Base-by-base conservation (phyloP, 1,140 invertebrate genomes). In the Acromyrmex echinatior region DNA sequence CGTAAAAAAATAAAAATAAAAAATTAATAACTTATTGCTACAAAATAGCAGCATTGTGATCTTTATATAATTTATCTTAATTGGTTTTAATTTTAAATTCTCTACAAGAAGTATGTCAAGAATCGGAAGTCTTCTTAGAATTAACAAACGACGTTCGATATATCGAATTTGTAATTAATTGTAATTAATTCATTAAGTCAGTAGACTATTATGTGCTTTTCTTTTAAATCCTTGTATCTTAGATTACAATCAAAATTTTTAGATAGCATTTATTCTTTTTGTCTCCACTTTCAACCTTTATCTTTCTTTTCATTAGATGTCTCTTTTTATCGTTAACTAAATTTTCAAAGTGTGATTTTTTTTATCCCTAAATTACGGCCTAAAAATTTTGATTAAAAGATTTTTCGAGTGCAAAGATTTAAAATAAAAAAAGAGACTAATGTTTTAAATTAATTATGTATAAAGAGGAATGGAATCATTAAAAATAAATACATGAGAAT, bases 1-100 rank as follows among this genome's bases (percentile, higher is more conserved):
- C 35, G 9, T 66, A 66, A 66, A n/a, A 39, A n/a, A 7, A 45
- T 25, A 25, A 70, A 70, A 49, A 21, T 70, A 66, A 68, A 70
- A 25, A 12, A 25, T 71, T 10, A 66, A 16, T 14, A 71, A 28
- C 9, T 45, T 45, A 35, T 35, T 35, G 4, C 35, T 35, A 35
- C 0, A 5, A 65, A 65, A 25, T 35, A n/a, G n/a, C 9, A 45
- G 39, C 9, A 9, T 45, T 9, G 3, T 56, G 5, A 56, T 16
- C 16, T 18, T 56, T 3, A 16, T 4, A 56, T 16, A 18, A 18
- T 56, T 6, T 53, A 31, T 31, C 31, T 31, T 31, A 31, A 31
- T 45, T 45, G 1, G 9, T 45, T 45, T 45, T 10, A 45, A 45
- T 45, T 45, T 45, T 45, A 18, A 6, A 18, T 18, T 56, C 18